Percentiles rank a stretch among this genome's conserved stretches.
phyloP scores from a whole-genome alignment of 2,113 vertebrate genomes.

The Passerina amoena region DNA sequence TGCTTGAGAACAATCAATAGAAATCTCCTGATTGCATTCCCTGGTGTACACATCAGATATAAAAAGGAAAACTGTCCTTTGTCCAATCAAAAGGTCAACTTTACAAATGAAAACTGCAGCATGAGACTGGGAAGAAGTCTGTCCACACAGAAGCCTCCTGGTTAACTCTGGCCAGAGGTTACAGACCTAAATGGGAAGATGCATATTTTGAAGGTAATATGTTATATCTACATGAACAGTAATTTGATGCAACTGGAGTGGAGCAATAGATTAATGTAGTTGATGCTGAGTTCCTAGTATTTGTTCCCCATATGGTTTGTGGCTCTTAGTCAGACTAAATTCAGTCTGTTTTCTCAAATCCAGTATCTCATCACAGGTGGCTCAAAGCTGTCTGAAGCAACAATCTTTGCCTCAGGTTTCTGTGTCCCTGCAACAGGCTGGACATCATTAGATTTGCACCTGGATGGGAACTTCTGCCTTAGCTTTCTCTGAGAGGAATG shows the following conservation, averaged over 20 bases:
- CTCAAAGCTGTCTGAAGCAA: neutral
- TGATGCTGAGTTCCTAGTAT: neutral
- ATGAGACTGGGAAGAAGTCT: conserved; percentile 34
- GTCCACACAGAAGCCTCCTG: neutral
- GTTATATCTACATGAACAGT: neutral
- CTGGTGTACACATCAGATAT: conserved; percentile 67
- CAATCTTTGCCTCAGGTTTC: neutral
- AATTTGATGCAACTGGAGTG: neutral
- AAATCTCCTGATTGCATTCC: conserved; percentile 77
- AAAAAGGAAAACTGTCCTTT: conserved; percentile 75
- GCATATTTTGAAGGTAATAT: neutral
- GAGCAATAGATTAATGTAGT: neutral
- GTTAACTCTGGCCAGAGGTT: conserved; percentile 4
- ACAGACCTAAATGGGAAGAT: neutral
- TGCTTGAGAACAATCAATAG: conserved; percentile 81
- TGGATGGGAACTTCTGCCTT: neutral
- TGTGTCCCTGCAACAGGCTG: neutral
- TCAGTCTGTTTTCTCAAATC: neutral
- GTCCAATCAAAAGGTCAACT: conserved; percentile 78
- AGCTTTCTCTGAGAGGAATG: neutral
- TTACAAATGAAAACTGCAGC: conserved; percentile 68
- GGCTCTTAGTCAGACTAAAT: neutral
- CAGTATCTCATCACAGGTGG: neutral
- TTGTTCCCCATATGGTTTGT: neutral
- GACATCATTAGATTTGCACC: neutral